Evolutionary conservation across 1,140 invertebrate species (phyloP), one percentile per base, ranked within the genome.

Genomic region (Euschistus heros): DNA sequence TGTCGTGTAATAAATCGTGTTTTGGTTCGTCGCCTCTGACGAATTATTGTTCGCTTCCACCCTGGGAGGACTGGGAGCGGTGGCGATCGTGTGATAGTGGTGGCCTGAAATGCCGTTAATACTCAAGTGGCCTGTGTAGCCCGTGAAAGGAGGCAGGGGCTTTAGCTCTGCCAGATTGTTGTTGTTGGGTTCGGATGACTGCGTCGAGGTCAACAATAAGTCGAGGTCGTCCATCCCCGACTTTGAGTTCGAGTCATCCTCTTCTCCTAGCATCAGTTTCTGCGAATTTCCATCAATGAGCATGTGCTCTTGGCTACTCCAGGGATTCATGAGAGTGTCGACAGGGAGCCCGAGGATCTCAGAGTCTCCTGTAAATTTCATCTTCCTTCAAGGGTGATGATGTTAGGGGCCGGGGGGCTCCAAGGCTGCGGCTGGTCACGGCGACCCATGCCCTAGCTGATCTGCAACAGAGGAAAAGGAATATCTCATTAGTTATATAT

Each of bases 81-180:
- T 67, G 4, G 88, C 86, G 75, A 91, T 88, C 68, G 88, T 83
- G 74, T 91, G 87, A 76, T 88, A 89, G 72, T 92, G 88, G 72
- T 89, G 87, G n/a, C 89, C 86, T 55, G 87, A 84, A 71, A 91
- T 89, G 22, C 88, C 87, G 77, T 91, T 89, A 73, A 89, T 89
- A 68, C 84, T 88, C 30, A 89, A 76, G 71, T 89, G 87, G 1
- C 86, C 87, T 2, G 87, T 91, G 76, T 89, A 91, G 15, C 86
- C 86, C 17, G 88, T 89, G 74, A 92, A 92, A 0, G 90, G 89
- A 0, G 89, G 89, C 66, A 94, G 76, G 0, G 91, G 91, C 73
- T 92, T 92, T 57, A 92, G 78, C 71, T 92, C 90, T 5, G 89
- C 88, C 44, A 92, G 79, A 10, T 74, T 81, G 15, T 79, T 78